phyloP scores from a whole-genome alignment of 2,113 vertebrate genomes.

The Astatotilapia flaviijosephi region DNA sequence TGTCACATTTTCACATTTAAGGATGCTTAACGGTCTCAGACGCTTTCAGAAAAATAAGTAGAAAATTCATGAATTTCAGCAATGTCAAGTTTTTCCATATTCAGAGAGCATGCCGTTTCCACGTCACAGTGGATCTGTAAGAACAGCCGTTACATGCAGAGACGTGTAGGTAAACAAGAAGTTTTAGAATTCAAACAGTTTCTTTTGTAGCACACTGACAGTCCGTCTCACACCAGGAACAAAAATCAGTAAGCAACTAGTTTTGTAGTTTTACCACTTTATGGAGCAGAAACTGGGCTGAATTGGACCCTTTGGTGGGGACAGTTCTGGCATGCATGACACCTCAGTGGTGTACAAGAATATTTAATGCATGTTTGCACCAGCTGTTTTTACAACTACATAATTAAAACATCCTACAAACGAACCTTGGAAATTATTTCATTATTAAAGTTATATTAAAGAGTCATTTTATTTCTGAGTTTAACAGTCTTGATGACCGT shows the following conservation, averaged over 20 bases:
- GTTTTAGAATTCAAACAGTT: not conserved
- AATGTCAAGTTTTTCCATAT: not conserved
- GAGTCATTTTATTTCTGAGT: accelerated
- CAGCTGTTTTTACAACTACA: not conserved
- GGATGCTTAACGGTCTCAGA: not conserved
- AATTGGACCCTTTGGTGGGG: not conserved
- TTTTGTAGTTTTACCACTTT: not conserved
- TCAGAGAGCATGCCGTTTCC: accelerated
- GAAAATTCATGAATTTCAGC: not conserved
- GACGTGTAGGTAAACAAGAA: not conserved
- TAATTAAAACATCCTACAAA: not conserved
- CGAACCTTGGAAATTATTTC: accelerated
- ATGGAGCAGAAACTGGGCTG: not conserved
- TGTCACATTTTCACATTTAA: accelerated
- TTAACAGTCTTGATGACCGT: not conserved
- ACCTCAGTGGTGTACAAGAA: accelerated
- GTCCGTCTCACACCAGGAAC: accelerated
- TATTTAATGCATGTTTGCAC: not conserved
- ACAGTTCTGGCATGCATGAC: not conserved
- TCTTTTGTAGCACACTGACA: not conserved
- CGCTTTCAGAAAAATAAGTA: not conserved
- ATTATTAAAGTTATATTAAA: not conserved
- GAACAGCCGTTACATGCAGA: not conserved
- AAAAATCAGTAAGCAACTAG: not conserved
- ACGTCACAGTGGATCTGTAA: not conserved